These are phyloP conservation scores for Colostygia pectinataria DNA, from an alignment of 2,888 invertebrate genomes.

Conservation along the genomic window DNA sequence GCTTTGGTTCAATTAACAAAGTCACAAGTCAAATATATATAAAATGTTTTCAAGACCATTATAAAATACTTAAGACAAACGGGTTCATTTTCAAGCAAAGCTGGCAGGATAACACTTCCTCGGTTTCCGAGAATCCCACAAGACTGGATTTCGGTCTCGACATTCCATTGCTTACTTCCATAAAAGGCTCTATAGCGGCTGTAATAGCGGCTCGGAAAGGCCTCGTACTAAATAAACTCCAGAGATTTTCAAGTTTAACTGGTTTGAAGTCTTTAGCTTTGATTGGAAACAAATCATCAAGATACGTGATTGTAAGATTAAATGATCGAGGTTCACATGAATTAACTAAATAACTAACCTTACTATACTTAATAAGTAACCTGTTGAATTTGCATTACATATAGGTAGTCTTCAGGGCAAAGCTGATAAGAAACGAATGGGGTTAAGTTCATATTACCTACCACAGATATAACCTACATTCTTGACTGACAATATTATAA, in stretches of 20 bases:
- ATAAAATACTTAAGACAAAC: too few species aligned
- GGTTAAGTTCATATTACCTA: constrained; percentile 48
- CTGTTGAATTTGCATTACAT: not conserved
- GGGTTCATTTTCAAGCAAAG: constrained; percentile 16
- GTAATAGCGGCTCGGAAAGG: too few species aligned
- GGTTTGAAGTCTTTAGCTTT: constrained; percentile 12
- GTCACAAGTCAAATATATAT: too few species aligned
- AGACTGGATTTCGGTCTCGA: constrained; percentile 51
- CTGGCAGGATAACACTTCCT: constrained; percentile 33
- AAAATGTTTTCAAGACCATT: too few species aligned
- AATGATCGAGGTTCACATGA: too few species aligned
- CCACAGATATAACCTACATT: constrained; percentile 10
- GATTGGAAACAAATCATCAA: constrained; percentile 6
- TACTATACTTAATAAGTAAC: too few species aligned
- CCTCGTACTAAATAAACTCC: constrained; percentile 27
- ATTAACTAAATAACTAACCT: too few species aligned
- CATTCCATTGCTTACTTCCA: constrained; percentile 48
- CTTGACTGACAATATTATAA: constrained; percentile 29
- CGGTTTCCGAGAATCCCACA: constrained; percentile 48
- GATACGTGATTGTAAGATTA: not conserved
- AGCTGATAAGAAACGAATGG: constrained; percentile 42
- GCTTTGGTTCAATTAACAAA: too few species aligned
- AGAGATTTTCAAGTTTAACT: constrained; percentile 24
- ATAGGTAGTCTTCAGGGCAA: not conserved
- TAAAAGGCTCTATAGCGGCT: constrained; percentile 42